Evolutionary conservation across 2,888 invertebrate species (phyloP), one percentile per base, ranked within the genome.

Genomic region (Dorcus parallelipipedus): DNA sequence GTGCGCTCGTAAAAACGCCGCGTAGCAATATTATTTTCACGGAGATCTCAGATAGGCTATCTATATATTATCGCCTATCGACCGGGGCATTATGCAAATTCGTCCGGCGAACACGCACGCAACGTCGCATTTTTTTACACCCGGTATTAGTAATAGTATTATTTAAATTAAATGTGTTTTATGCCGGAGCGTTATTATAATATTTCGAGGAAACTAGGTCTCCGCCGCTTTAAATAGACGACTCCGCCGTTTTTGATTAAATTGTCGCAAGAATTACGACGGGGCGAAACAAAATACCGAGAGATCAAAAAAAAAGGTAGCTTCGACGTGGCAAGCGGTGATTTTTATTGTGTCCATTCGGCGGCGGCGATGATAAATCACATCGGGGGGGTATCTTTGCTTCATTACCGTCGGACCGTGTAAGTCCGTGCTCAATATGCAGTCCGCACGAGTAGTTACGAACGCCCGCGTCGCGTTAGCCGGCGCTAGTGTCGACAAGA

Each of bases 361-460:
- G 45, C 45, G 45, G 45, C 45, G 7, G 14, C 2, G 45, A 45
- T 45, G 9, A 45, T 45, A 45, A 45, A 45, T 45, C 45, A 45
- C 45, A 10, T 23, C 9, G 20, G 26, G 26, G 26, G 26, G 45
- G 45, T 45, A 45, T 45, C 45, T 45, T 45, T 20, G 23, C 45
- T 45, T 45, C 45, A 10, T 60, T 58, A 56, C 51, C 43, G 51
- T 58, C 54, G 45, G 45, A 20, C 45, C 45, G 20, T 45, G 45
- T 10, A 45, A 56, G 43, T 59, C 54, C 56, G 14, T 53, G 56
- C 54, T 62, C 62, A 64, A 58, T 64, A 64, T 64, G 62, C 64
- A 62, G 59, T 62, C 62, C 62, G 62, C 64, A 56, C 60, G 60
- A 57, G 53, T 62, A 59, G 59, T 58, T 61, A 45, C 45, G 45